A percentile compares a stretch with the other conserved stretches of the same genome.
Evolutionary conservation across 1,140 invertebrate species (phyloP).

Genomic region (Ridgeia piscesae): DNA sequence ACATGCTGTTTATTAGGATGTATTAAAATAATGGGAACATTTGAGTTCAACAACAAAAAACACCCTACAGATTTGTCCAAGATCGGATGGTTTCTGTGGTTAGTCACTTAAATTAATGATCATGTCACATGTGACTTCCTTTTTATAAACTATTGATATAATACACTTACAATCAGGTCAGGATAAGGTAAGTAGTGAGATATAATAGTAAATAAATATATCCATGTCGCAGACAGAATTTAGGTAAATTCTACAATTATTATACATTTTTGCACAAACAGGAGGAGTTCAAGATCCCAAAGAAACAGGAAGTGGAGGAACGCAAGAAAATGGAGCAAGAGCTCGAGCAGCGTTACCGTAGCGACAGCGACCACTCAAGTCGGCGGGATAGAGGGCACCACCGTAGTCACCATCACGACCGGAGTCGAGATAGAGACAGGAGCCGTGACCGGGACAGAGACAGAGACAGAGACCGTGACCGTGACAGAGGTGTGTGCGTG

Average conservation of each 20-base stretch:
- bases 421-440: slow-evolving; percentile 28
- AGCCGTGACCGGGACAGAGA: slow-evolving; percentile 29
- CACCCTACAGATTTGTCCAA: no score
- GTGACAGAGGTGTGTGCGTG: slow-evolving; percentile 11
- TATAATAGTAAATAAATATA: no score
- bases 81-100: no score
- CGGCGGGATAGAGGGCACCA: background rate
- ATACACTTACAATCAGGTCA: no score
- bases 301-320: slow-evolving; percentile 78
- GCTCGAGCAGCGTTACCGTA: slow-evolving; percentile 38
- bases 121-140: no score
- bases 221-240: no score
- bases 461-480: slow-evolving; percentile 19
- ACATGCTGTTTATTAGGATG: no score
- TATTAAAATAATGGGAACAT: no score
- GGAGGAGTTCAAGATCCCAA: slow-evolving; percentile 91
- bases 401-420: background rate
- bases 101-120: no score
- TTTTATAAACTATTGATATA: no score
- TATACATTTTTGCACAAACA: slow-evolving; percentile 30
- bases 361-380: background rate
- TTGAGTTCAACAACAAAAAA: no score
- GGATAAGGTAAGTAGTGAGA: no score
- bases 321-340: slow-evolving; percentile 55
- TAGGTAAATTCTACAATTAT: background rate